Evolutionary conservation across 2,797 vertebrate species (phyloP).

Genomic region (Oreochromis mossambicus): DNA sequence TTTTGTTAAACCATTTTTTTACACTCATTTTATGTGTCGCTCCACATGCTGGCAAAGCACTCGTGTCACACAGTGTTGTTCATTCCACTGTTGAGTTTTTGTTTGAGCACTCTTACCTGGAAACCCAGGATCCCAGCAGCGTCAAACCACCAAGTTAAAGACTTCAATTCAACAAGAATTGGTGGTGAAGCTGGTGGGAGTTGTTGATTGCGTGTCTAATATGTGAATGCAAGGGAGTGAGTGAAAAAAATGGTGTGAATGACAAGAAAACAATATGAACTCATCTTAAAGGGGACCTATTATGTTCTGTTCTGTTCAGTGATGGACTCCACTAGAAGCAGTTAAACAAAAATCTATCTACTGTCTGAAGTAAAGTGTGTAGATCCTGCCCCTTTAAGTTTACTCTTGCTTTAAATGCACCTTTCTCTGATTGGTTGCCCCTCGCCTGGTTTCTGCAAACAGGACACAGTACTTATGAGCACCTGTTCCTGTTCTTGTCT

Average conservation of each 20-base stretch:
- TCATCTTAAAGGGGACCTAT: not conserved
- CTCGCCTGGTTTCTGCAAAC: not conserved
- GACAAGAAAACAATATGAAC: not conserved
- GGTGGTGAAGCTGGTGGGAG: not conserved
- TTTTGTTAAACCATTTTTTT: not conserved
- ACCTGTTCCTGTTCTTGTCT: not conserved
- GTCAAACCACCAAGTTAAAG: not conserved
- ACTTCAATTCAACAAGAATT: not conserved
- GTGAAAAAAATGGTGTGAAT: not conserved
- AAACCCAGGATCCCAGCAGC: constrained; percentile 14
- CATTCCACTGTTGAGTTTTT: constrained; percentile 42
- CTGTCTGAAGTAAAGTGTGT: not conserved
- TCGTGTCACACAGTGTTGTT: constrained; percentile 46
- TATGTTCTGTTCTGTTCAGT: not conserved
- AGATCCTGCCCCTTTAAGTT: not conserved
- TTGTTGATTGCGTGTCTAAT: not conserved
- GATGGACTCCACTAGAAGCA: not conserved
- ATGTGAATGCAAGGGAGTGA: not conserved
- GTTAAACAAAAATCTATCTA: not conserved
- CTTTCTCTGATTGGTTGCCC: not conserved
- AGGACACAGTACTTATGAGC: not conserved
- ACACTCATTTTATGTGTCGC: constrained; percentile 9
- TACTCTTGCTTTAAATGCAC: not conserved
- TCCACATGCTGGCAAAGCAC: constrained; percentile 30
- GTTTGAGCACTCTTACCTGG: not conserved